Base-by-base conservation (phyloP, 92 coral and sea anemone genomes). In the Heteractis magnifica region DNA sequence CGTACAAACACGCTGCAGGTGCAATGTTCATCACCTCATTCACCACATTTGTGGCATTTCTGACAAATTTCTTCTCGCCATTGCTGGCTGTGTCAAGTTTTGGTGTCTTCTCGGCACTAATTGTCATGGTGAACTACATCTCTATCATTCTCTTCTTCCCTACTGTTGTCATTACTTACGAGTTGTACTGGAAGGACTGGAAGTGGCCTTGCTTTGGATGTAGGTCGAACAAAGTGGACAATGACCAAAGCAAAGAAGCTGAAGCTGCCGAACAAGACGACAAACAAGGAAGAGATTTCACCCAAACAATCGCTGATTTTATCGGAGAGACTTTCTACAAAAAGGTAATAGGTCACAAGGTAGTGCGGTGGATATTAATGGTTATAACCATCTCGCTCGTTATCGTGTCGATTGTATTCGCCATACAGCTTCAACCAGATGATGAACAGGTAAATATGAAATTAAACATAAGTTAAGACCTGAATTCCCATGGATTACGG, bases 1-100 rank as follows among this genome's bases (percentile, higher is more conserved):
- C 87, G 51, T 92, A 90, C 72, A 74, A 88, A 6, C 90, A 88
- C 71, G 93, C 95, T 0, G 88, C 90, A 3, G 81, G 87, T 49
- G 90, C 95, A 10, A 92, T 90, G 95, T 83, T 92, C 58, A 87
- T 87, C 12, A 92, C 95, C 19, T 92, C 95, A 5, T 74, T 90
- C 53, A 92, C 93, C 51, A 90, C 95, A 3, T 90, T 92, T 80
- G 93, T 90, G 51, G 95, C 95, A 15, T 92, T 92, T 77, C 65
- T 92, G 56, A 83, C 91, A 0, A 92, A 92, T 70, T 88, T 81
- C 10, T 58, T 84, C 26, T 90, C 95, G 4, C 95, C 95, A 6
- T 76, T 92, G 56, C 88, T 92, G 0, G 93, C 90, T 48, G 87
- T 92, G 9, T 92, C 95, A 1, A 77, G 89, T 18, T 92, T 92